Evolutionary conservation across 2,113 vertebrate genomes (phyloP).

Genomic region (Ginglymostoma cirratum): DNA sequence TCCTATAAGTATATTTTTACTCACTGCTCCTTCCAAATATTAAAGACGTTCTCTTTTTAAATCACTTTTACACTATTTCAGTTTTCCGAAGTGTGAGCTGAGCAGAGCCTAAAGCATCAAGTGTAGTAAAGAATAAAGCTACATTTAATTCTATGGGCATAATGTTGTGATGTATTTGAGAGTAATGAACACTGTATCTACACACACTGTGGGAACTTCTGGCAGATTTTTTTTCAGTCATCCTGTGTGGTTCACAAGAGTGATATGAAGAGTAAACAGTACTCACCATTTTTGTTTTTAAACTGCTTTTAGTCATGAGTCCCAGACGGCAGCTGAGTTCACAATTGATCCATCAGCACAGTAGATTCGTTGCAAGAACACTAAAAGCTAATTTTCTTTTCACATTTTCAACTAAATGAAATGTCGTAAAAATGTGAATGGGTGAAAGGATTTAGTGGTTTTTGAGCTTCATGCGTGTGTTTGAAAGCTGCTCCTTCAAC

Average conservation of each 20-base stretch:
- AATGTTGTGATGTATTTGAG: background rate
- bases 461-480: slow-evolving; percentile 90
- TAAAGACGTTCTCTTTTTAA: background rate
- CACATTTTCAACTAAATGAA: slow-evolving; percentile 63
- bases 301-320: slow-evolving; percentile 7
- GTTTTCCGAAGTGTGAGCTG: background rate
- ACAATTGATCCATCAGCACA: slow-evolving; percentile 36
- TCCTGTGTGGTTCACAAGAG: slow-evolving; percentile 8
- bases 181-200: slow-evolving; percentile 2
- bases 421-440: slow-evolving; percentile 74
- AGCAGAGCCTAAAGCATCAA: background rate
- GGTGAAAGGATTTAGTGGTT: slow-evolving; percentile 88
- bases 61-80: background rate
- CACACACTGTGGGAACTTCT: slow-evolving; percentile 32
- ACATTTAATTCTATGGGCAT: background rate
- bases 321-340: slow-evolving; percentile 26
- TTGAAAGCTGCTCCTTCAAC: slow-evolving; percentile 88
- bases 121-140: background rate
- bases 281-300: slow-evolving; percentile 34
- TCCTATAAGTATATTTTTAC: background rate
- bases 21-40: background rate
- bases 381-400: slow-evolving; percentile 27
- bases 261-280: slow-evolving; percentile 23
- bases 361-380: slow-evolving; percentile 31
- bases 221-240: background rate